Conservation (phyloP, 1,140 invertebrate genomes). For the Bombus haemorrhoidalis region DNA sequence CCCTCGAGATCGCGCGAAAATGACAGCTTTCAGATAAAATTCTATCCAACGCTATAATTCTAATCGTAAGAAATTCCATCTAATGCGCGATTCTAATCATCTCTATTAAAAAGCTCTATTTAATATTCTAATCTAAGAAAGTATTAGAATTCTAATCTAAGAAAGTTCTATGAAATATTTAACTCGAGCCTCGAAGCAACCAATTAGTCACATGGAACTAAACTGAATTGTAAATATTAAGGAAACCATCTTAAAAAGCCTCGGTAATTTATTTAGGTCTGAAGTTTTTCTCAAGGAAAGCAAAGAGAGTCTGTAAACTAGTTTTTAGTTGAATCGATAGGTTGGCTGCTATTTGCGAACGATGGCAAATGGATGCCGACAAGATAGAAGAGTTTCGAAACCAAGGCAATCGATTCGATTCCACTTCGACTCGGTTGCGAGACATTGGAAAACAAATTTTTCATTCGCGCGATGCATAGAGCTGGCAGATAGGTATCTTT, state of each 20-base stretch:
- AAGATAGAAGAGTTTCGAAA: constrained; percentile 25
- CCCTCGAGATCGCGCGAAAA: neutral
- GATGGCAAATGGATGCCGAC: constrained; percentile 42
- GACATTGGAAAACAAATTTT: constrained; percentile 35
- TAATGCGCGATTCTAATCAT: neutral
- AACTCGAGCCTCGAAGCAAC: neutral
- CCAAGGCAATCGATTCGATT: constrained; percentile 49
- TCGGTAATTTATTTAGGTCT: neutral
- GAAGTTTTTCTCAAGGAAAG: neutral
- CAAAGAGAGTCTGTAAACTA: neutral
- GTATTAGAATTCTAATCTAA: neutral
- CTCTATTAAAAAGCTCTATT: neutral
- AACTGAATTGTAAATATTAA: neutral
- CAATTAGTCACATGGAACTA: neutral
- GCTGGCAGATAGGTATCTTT: constrained; percentile 9
- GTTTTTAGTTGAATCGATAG: neutral
- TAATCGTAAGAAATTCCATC: neutral
- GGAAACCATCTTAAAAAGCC: neutral
- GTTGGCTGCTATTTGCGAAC: constrained; percentile 1
- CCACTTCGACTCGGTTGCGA: constrained; percentile 11
- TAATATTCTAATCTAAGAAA: neutral
- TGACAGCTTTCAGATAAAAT: neutral
- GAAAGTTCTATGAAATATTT: neutral
- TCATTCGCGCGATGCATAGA: neutral
- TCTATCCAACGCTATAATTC: neutral